phyloP scores from a whole-genome alignment of 2,113 vertebrate genomes.

The Sisor rabdophorus region DNA sequence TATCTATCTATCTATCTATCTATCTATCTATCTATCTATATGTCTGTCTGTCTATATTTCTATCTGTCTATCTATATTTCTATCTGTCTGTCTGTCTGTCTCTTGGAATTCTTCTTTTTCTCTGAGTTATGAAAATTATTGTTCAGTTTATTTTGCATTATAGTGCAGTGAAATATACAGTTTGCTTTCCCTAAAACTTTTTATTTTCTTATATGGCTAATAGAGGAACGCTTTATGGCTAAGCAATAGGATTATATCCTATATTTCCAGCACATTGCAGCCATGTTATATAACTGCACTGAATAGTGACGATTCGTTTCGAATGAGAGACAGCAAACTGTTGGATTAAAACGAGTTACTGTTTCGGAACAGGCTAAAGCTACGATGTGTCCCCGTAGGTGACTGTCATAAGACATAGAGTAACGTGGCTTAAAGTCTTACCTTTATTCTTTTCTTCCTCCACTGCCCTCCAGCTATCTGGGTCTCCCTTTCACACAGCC shows the following conservation, averaged over 20 bases:
- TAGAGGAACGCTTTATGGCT: background rate
- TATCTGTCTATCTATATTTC: too few species aligned
- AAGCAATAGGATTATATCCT: background rate
- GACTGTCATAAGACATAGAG: slow-evolving; percentile 6
- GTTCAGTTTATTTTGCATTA: background rate
- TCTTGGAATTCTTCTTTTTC: background rate
- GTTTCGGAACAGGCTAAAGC: background rate
- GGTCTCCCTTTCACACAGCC: slow-evolving; percentile 47
- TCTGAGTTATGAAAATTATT: background rate
- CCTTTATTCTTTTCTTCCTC: background rate
- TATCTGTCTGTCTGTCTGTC: too few species aligned
- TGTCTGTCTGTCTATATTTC: too few species aligned
- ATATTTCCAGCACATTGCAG: background rate
- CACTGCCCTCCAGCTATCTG: slow-evolving; percentile 27
- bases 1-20: too few species aligned
- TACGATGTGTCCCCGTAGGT: slow-evolving; percentile 34
- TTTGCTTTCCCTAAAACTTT: background rate
- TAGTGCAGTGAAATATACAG: background rate
- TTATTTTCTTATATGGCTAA: background rate
- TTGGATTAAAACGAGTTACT: slow-evolving; percentile 25
- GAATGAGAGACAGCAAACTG: slow-evolving; percentile 20
- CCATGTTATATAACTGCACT: background rate
- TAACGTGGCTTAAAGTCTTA: slow-evolving; percentile 22
- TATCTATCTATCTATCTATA: too few species aligned
- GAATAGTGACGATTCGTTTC: background rate